Evolutionary conservation across 2,113 vertebrate genomes (phyloP).

Genomic region (Bagarius yarrelli): DNA sequence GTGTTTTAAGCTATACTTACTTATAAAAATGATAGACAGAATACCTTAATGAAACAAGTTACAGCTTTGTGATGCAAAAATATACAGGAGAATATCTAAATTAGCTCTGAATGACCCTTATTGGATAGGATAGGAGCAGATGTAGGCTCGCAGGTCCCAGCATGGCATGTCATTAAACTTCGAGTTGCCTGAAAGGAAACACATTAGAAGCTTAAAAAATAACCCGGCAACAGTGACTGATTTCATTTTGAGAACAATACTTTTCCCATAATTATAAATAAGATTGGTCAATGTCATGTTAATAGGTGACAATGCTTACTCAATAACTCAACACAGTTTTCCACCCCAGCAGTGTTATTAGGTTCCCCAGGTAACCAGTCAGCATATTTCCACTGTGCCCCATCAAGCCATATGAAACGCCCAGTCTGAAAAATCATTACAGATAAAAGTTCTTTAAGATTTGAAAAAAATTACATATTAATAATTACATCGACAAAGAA

Average conservation of each 20-base stretch:
- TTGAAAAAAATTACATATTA: background rate
- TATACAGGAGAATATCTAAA: background rate
- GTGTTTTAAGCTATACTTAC: background rate
- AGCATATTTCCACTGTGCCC: conserved; percentile 56
- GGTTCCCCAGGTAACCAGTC: conserved; percentile 61
- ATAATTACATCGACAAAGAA: background rate
- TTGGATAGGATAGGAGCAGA: conserved; percentile 61
- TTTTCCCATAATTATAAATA: no score
- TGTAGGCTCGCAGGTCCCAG: conserved; percentile 53
- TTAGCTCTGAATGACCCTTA: conserved; percentile 3
- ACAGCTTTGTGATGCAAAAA: background rate
- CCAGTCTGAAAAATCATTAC: conserved; percentile 51
- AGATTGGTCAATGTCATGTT: background rate
- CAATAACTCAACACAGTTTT: conserved; percentile 61
- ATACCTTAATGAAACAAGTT: background rate
- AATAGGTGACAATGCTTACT: conserved; percentile 29
- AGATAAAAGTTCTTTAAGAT: background rate
- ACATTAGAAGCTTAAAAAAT: background rate
- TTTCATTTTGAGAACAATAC: background rate
- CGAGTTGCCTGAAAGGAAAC: conserved; percentile 52
- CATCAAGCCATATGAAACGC: conserved; percentile 65
- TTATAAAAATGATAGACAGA: background rate
- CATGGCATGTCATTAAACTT: conserved; percentile 64
- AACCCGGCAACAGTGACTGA: background rate
- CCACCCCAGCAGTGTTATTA: conserved; percentile 44